These are phyloP conservation scores for Beaufortia kweichowensis DNA, from an alignment of 2,113 vertebrate genomes.

Conservation along the genomic window DNA sequence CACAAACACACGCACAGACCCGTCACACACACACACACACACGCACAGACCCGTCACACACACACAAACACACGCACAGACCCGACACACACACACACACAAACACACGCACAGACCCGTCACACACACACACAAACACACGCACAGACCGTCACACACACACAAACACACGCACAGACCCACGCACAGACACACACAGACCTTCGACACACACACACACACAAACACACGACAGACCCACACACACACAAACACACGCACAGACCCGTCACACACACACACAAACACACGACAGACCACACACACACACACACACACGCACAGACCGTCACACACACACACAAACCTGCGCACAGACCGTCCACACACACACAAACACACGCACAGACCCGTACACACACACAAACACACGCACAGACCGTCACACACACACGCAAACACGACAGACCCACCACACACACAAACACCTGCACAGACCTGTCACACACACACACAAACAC, in stretches of 20 bases:
- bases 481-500: slow-evolving; percentile 16
- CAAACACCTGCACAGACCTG: background rate
- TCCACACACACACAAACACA: slow-evolving; percentile 12
- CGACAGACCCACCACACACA: background rate
- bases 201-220: background rate
- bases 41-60: background rate
- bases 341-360: background rate
- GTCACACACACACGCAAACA: background rate
- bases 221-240: too few relatives aligned
- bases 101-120: background rate
- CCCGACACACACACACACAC: too few relatives aligned
- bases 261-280: too few relatives aligned
- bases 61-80: background rate
- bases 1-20: background rate
- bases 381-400: background rate
- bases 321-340: background rate
- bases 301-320: background rate
- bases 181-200: too few relatives aligned
- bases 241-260: slow-evolving; percentile 2
- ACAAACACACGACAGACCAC: background rate
- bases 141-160: background rate
- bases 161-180: background rate
- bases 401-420: background rate
- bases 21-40: slow-evolving; percentile 17
- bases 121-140: background rate